A percentile compares a stretch with the other conserved stretches of the same genome.
Conservation (phyloP, 64 coral and sea anemone genomes). For the Stichodactyla mertensii region DNA sequence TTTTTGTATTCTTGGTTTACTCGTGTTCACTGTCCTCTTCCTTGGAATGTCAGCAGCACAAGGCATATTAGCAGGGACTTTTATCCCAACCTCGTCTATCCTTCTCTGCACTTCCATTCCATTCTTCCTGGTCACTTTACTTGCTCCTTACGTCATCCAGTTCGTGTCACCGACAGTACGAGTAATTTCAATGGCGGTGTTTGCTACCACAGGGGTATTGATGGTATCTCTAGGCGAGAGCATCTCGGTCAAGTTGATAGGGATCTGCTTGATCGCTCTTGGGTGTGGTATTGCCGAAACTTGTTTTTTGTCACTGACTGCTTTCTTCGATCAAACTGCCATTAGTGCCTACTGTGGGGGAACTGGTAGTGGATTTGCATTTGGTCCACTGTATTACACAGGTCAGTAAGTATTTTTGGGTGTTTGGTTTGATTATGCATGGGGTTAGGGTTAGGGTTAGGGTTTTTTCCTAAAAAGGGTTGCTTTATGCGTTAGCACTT, state of each 20-base stretch:
- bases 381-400: conserved; percentile 43
- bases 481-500: too few species aligned
- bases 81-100: conserved; percentile 25
- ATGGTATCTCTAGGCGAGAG: conserved; percentile 24
- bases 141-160: conserved; percentile 14
- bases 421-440: too few species aligned
- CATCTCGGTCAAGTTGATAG: conserved; percentile 5
- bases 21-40: conserved; percentile 40
- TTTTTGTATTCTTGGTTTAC: conserved; percentile 38
- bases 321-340: conserved; percentile 20
- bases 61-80: conserved; percentile 43
- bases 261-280: conserved; percentile 12
- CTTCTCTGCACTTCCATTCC: conserved; percentile 36
- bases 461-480: too few species aligned
- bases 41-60: conserved; percentile 38
- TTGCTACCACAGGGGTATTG: conserved; percentile 18
- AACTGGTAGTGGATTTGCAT: conserved; percentile 33
- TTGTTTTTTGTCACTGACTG: conserved; percentile 36
- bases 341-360: conserved; percentile 40
- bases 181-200: not conserved
- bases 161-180: not conserved
- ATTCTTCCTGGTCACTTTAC: conserved; percentile 26
- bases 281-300: conserved; percentile 35
- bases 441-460: too few species aligned
- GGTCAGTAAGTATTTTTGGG: not conserved